phyloP scores from a whole-genome alignment of 2,797 vertebrate genomes.

The Liasis olivaceus region DNA sequence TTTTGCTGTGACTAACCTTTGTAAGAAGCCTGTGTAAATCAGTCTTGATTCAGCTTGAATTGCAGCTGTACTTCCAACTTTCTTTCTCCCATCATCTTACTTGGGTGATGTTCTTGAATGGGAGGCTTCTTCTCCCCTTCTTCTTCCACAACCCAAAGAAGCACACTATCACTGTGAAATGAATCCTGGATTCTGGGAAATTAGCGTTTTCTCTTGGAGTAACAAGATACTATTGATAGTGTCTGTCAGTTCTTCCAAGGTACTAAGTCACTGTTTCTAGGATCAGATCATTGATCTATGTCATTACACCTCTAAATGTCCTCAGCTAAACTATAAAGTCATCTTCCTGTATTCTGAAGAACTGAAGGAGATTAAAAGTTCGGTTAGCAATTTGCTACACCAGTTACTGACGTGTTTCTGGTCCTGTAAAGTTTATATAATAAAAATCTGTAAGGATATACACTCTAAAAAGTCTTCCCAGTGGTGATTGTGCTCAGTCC shows the following conservation, averaged over 20 bases:
- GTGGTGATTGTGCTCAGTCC: too few species aligned
- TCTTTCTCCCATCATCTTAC: not conserved
- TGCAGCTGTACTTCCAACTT: not conserved
- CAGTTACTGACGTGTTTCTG: not conserved
- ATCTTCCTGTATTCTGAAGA: not conserved
- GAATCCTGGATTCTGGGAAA: too few species aligned
- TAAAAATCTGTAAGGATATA: not conserved
- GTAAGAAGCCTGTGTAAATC: slow-evolving; percentile 16
- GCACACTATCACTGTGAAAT: too few species aligned
- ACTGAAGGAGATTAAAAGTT: not conserved
- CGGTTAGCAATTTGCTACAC: not conserved
- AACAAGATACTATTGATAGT: not conserved
- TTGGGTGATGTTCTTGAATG: too few species aligned
- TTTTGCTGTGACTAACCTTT: slow-evolving; percentile 43
- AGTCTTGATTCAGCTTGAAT: not conserved
- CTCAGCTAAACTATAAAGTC: not conserved
- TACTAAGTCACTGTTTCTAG: not conserved
- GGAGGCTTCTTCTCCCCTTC: too few species aligned
- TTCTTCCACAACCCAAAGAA: too few species aligned
- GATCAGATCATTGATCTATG: not conserved
- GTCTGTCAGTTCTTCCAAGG: not conserved
- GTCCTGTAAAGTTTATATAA: not conserved
- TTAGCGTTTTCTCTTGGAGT: too few species aligned
- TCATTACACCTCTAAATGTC: not conserved
- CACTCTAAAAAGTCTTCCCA: not conserved